Evolutionary conservation across 1,140 invertebrate genomes (phyloP).

Genomic region (Reticulitermes speratus): DNA sequence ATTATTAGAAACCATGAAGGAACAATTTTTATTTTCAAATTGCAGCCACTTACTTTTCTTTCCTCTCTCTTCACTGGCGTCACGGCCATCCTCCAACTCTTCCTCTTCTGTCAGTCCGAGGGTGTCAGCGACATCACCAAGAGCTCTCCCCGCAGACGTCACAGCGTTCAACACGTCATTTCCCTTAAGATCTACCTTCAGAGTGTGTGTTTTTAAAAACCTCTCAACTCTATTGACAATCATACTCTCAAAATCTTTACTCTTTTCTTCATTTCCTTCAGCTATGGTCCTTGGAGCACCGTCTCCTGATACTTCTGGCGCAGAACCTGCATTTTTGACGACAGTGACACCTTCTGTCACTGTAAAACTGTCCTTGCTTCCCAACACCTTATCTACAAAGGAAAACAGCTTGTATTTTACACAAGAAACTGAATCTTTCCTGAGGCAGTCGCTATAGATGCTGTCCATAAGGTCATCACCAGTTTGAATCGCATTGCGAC

Average conservation of each 20-base stretch:
- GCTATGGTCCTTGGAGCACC: slow-evolving; percentile 70
- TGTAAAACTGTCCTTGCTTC: slow-evolving; percentile 72
- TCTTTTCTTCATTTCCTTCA: slow-evolving; percentile 44
- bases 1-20: too few species aligned
- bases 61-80: slow-evolving; percentile 58
- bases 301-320: slow-evolving; percentile 50
- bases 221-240: slow-evolving; percentile 64
- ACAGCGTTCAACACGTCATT: slow-evolving; percentile 77
- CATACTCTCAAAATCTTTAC: slow-evolving; percentile 60
- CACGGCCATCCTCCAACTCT: slow-evolving; percentile 45
- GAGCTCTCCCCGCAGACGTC: slow-evolving; percentile 70
- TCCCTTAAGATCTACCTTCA: slow-evolving; percentile 82
- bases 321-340: slow-evolving; percentile 65
- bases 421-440: slow-evolving; percentile 76
- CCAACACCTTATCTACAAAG: slow-evolving; percentile 77
- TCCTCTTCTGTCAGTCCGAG: slow-evolving; percentile 49
- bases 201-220: slow-evolving; percentile 73
- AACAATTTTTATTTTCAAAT: background rate
- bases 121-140: slow-evolving; percentile 68
- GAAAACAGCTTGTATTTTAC: slow-evolving; percentile 82
- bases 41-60: slow-evolving; percentile 65
- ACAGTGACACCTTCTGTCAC: slow-evolving; percentile 78
- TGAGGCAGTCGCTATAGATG: slow-evolving; percentile 72
- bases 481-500: slow-evolving; percentile 56
- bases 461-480: slow-evolving; percentile 72